phyloP scores from a whole-genome alignment of 2,797 vertebrate genomes.

The Acipenser oxyrinchus region DNA sequence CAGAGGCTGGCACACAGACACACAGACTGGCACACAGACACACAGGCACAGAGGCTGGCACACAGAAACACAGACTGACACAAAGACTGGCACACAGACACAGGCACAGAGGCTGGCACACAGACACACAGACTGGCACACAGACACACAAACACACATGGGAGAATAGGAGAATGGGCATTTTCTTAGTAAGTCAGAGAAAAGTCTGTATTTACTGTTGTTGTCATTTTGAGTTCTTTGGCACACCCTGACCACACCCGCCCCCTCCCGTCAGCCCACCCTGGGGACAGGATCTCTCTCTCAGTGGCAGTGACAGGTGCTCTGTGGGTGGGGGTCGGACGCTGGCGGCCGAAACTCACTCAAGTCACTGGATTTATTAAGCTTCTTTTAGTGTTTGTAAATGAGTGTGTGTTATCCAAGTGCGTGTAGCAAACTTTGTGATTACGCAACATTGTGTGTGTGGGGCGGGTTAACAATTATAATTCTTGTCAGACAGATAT shows the following conservation, averaged over 20 bases:
- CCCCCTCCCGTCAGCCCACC: conserved; percentile 13
- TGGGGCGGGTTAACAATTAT: neutral
- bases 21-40: conserved; percentile 4
- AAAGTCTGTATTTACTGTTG: too few species aligned
- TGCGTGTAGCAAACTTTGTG: too few species aligned
- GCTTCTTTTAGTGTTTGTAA: too few species aligned
- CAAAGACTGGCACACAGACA: neutral
- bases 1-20: neutral
- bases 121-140: neutral
- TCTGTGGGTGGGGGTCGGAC: conserved; percentile 1
- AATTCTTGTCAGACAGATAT: neutral
- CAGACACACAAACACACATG: neutral
- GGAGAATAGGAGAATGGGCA: conserved; percentile 15
- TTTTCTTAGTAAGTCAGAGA: too few species aligned
- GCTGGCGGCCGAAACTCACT: too few species aligned
- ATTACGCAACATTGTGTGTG: too few species aligned
- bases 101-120: neutral
- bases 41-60: conserved; percentile 11
- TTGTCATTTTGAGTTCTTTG: neutral
- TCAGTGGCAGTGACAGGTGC: conserved; percentile 20
- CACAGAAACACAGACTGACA: neutral
- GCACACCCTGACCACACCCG: neutral
- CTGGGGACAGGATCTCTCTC: conserved; percentile 18
- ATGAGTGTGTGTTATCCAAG: too few species aligned
- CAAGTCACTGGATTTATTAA: neutral